These are phyloP conservation scores for Tyria jacobaeae DNA, from an alignment of 2,888 invertebrate species.

Conservation along the genomic window DNA sequence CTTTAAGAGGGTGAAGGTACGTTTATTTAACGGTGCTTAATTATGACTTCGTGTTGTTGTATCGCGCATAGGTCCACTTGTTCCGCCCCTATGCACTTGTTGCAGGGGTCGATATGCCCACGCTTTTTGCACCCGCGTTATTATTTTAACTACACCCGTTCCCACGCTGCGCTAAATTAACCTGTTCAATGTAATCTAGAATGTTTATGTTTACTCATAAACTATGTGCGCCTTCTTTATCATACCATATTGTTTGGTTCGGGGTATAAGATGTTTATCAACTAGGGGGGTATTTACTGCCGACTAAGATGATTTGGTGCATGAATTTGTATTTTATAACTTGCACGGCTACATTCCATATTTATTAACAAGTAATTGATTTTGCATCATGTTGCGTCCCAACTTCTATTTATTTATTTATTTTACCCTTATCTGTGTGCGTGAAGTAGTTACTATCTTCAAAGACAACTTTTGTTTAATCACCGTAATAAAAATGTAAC, in stretches of 20 bases:
- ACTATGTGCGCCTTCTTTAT: constrained; percentile 41
- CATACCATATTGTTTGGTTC: constrained; percentile 36
- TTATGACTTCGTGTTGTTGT: constrained; percentile 35
- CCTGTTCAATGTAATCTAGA: constrained; percentile 64
- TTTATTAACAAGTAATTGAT: background rate
- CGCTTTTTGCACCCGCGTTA: constrained; percentile 81
- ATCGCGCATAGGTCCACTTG: constrained; percentile 72
- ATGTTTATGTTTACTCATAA: constrained; percentile 54
- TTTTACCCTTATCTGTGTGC: constrained; percentile 50
- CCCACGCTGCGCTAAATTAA: constrained; percentile 76
- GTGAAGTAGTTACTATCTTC: constrained; percentile 81
- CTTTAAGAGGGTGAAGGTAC: constrained; percentile 2
- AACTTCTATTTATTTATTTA: constrained; percentile 1
- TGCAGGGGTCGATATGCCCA: constrained; percentile 72
- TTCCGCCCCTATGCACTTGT: constrained; percentile 85
- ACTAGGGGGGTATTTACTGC: background rate
- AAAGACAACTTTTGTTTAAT: constrained; percentile 63
- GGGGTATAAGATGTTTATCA: constrained; percentile 28
- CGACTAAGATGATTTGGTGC: too few relatives aligned
- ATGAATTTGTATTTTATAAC: background rate
- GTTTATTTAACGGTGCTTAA: constrained; percentile 19
- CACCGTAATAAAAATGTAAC: constrained; percentile 21
- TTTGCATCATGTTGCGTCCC: too few relatives aligned
- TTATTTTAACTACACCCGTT: constrained; percentile 67
- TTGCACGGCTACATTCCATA: background rate